phyloP scores from a whole-genome alignment of 2,797 vertebrate species.

The Eleutherodactylus coqui region DNA sequence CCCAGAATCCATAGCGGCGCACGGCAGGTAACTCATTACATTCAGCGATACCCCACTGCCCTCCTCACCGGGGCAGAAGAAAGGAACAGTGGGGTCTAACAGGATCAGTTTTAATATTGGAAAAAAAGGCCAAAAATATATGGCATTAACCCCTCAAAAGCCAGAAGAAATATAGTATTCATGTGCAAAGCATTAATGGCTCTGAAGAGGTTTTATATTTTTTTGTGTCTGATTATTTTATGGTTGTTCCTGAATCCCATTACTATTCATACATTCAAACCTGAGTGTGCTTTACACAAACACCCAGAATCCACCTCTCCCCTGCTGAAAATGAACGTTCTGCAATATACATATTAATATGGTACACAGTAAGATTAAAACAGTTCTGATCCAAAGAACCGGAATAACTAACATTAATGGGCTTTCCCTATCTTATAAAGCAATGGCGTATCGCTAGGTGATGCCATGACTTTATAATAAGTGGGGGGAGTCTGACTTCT shows the following conservation, averaged over 20 bases:
- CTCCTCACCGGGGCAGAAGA: constrained; percentile 28
- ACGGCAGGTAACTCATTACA: constrained; percentile 45
- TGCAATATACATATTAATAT: constrained; percentile 29
- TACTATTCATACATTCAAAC: constrained; percentile 68
- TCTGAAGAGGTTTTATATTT: neutral
- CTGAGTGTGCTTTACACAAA: constrained; percentile 48
- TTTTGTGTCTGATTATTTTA: neutral
- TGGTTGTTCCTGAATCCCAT: constrained; percentile 62
- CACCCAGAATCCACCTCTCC: constrained; percentile 32
- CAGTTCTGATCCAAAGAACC: neutral
- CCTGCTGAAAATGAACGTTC: constrained; percentile 50
- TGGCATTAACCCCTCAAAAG: constrained; percentile 40
- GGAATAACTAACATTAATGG: neutral
- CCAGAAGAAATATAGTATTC: constrained; percentile 18
- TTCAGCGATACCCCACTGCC: constrained; percentile 56
- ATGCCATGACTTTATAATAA: too few species aligned
- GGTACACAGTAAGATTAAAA: neutral
- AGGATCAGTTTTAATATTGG: constrained; percentile 38
- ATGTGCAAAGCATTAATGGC: constrained; percentile 44
- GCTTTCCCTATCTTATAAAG: neutral
- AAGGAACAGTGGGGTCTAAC: constrained; percentile 53
- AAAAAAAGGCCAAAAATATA: neutral
- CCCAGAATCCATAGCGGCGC: constrained; percentile 42
- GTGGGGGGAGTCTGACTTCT: too few species aligned
- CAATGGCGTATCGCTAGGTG: too few species aligned